Evolutionary conservation across 2,113 vertebrate genomes (phyloP).

Genomic region (Lophochroa leadbeateri): DNA sequence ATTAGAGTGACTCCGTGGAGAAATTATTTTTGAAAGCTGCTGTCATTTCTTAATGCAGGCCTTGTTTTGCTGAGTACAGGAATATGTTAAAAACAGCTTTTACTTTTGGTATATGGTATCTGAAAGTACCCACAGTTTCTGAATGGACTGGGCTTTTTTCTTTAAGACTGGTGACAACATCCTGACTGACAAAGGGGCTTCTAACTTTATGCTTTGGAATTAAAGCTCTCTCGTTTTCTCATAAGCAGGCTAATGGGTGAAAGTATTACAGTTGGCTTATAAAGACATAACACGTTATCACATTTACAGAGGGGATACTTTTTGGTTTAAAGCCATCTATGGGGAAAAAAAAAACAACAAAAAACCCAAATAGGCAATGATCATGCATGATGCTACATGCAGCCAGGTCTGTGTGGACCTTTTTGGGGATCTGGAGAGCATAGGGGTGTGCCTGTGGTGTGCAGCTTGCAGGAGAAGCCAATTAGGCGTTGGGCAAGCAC

Average conservation of each 20-base stretch:
- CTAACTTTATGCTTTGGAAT: background rate
- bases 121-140: background rate
- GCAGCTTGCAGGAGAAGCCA: background rate
- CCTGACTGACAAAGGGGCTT: background rate
- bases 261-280: background rate
- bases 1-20: background rate
- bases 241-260: background rate
- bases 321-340: background rate
- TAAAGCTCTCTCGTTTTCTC: background rate
- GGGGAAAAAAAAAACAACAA: background rate
- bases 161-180: background rate
- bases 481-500: background rate
- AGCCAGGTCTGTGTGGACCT: background rate
- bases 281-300: background rate
- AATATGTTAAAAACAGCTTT: background rate
- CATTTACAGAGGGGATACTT: background rate
- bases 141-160: background rate
- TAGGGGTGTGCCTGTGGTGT: background rate
- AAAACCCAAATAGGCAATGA: background rate
- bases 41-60: background rate
- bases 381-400: background rate
- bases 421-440: background rate
- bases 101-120: background rate
- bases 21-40: background rate
- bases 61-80: background rate